Percentiles rank a stretch among this genome's conserved stretches.
Conservation (phyloP, 2,113 vertebrate genomes). For the Oxyura jamaicensis region DNA sequence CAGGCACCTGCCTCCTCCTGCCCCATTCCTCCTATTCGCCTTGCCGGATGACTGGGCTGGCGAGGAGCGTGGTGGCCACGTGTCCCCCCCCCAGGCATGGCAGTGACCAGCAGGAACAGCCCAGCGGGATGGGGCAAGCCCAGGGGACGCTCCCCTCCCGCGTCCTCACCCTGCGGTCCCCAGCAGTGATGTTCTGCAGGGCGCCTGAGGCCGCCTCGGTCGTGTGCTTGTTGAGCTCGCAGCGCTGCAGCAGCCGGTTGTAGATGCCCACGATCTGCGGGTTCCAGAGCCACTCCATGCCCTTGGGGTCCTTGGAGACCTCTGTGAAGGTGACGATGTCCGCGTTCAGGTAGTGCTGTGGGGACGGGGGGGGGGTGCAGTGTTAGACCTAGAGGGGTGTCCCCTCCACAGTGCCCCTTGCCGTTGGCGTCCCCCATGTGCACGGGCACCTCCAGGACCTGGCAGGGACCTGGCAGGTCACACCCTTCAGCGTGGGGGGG, state of each 20-base stretch:
- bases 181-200: slow-evolving; percentile 93
- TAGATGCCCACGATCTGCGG: slow-evolving; percentile 89
- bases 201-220: slow-evolving; percentile 89
- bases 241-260: slow-evolving; percentile 87
- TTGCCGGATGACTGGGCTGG: accelerated
- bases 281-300: slow-evolving; percentile 96
- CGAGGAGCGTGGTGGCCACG: accelerated
- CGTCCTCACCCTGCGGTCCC: slow-evolving; percentile 85
- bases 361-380: background rate
- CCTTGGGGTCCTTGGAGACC: slow-evolving; percentile 88
- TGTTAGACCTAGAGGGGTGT: accelerated
- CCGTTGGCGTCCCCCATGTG: background rate
- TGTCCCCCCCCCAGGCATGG: background rate
- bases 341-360: slow-evolving; percentile 77
- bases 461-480: background rate
- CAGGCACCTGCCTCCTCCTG: background rate
- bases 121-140: accelerated
- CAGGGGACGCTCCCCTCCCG: accelerated
- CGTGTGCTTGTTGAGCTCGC: slow-evolving; percentile 81
- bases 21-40: background rate
- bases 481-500: accelerated
- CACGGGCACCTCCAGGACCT: background rate
- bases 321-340: slow-evolving; percentile 87
- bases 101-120: accelerated
- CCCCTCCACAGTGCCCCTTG: accelerated